Conservation (phyloP, 1,140 invertebrate species). For the Brachionus rotundiformis region DNA sequence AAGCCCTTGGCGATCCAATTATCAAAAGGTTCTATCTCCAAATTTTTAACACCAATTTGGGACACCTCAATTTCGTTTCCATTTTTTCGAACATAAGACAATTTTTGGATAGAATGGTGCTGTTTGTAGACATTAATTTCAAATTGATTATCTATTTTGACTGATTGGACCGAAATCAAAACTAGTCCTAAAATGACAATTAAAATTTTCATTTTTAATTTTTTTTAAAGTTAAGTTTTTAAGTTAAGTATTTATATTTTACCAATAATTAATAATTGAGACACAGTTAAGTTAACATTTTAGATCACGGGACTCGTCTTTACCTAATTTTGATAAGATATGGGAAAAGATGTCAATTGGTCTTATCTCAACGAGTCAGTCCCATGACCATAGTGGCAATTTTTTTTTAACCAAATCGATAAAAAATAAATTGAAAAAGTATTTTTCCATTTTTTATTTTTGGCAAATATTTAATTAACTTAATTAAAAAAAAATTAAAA, state of each 20-base stretch:
- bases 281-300: constrained; percentile 9
- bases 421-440: background rate
- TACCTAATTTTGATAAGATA: background rate
- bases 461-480: background rate
- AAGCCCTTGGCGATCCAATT: constrained; percentile 33
- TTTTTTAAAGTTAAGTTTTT: background rate
- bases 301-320: background rate
- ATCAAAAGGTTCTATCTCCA: constrained; percentile 33
- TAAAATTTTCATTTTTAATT: constrained; percentile 31
- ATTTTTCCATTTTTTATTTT: too few relatives aligned
- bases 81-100: constrained; percentile 32
- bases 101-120: background rate
- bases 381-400: too few relatives aligned
- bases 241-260: constrained; percentile 31
- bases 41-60: constrained; percentile 30
- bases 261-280: background rate
- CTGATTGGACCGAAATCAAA: background rate
- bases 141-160: constrained; percentile 13
- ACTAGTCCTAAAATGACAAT: background rate
- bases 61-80: background rate
- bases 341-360: background rate
- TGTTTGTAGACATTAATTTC: background rate
- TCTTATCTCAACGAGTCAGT: too few relatives aligned
- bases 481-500: constrained; percentile 4
- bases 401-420: too few relatives aligned